Percentiles rank a stretch among this genome's conserved stretches.
Conservation (phyloP, 2,113 vertebrate species). For the Carassius carassius region DNA sequence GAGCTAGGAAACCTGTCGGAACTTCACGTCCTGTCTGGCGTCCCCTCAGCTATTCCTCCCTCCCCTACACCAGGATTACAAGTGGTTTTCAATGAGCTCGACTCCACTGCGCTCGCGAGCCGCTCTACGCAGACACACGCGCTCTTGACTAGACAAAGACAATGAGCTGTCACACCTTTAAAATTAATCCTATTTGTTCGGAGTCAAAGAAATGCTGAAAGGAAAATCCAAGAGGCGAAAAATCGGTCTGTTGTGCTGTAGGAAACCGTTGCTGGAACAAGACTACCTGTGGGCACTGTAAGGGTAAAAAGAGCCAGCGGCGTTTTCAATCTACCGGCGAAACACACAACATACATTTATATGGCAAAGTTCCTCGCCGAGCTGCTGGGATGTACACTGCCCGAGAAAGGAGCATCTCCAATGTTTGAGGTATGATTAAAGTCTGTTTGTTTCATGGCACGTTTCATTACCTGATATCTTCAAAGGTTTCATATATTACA, state of each 20-base stretch:
- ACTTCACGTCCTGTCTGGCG: not conserved
- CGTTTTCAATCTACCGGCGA: slow-evolving; percentile 12
- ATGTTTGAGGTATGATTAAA: slow-evolving; percentile 75
- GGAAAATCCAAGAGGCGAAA: slow-evolving; percentile 7
- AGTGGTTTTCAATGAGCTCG: slow-evolving; percentile 10
- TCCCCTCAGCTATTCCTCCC: not conserved
- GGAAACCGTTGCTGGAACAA: slow-evolving; percentile 13
- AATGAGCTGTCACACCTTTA: slow-evolving; percentile 24
- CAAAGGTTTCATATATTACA: not conserved
- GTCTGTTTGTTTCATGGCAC: slow-evolving; percentile 15
- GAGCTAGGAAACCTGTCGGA: slow-evolving; percentile 9
- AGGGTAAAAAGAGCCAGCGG: not conserved
- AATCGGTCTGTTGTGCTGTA: slow-evolving; percentile 13
- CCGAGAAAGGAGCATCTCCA: slow-evolving; percentile 74
- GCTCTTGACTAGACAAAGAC: slow-evolving; percentile 26
- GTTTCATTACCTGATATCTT: not conserved
- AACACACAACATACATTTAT: slow-evolving; percentile 50
- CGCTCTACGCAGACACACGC: not conserved
- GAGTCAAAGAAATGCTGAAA: slow-evolving; percentile 1
- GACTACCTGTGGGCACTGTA: slow-evolving; percentile 32
- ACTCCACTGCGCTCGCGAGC: not conserved
- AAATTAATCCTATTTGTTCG: not conserved
- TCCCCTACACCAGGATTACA: slow-evolving; percentile 2
- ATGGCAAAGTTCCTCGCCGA: slow-evolving; percentile 88
- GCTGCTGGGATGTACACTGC: slow-evolving; percentile 81